Base-by-base conservation (phyloP, 2,888 invertebrate genomes). In the Epistrophe grossulariae region DNA sequence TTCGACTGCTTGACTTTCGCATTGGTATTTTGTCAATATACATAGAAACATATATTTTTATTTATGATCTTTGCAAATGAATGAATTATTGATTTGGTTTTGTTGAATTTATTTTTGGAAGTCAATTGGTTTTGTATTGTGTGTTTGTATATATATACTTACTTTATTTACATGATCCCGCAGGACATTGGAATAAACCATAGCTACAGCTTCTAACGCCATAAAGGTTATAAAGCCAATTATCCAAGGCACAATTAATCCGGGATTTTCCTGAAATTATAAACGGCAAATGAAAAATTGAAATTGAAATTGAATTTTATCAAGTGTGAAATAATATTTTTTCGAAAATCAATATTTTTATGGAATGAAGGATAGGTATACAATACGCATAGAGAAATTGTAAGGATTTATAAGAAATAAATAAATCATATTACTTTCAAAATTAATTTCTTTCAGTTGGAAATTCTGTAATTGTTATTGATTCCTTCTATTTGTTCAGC, bases 121-220 rank as follows among this genome's bases (percentile, higher is more conserved):
- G 38, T 52, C 19, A 35, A 52, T 52, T 52, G 24, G 7, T 55
- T 17, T 59, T 72, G n/a, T n/a, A 9, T 52, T 68, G 43, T 60
- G 11, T 55, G 43, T 40, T n/a, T 64, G 40, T 68, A 2, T 24
- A 3, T 24, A 3, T 24, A 24, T 24, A 90, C 94, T 94, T 93
- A 96, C 96, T 94, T 95, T 96, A 93, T 96, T 96, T 89, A 96
- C 96, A 93, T 96, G 96, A 94, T 96, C 96, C 92, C 96, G 94
- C 89, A 96, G 94, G 84, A 96, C 96, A 93, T 96, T 96, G 81
- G 96, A 96, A 92, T 96, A 96, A 79, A 96, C 96, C 95, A 96
- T 96, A 81, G 96, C 96, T 93, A 96, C 96, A 52, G 96, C 96
- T 93, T 96, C 96, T 88, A 96, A 93, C 64, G 96, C 96, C 95